Evolutionary conservation across 2,888 invertebrate genomes (phyloP).

Genomic region (Hedychridium roseum): DNA sequence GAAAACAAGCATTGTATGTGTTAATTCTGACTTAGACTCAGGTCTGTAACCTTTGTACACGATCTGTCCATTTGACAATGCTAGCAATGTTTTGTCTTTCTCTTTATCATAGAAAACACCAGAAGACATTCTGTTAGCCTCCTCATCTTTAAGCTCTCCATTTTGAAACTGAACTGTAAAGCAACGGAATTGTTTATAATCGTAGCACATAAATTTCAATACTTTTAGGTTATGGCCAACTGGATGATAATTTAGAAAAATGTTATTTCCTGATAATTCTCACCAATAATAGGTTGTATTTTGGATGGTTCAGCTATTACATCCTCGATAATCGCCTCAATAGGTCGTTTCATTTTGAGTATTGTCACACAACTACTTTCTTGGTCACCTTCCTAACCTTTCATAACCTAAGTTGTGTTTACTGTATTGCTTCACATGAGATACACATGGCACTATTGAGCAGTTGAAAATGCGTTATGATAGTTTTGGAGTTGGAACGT

Average conservation of each 20-base stretch:
- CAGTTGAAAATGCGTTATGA: too few relatives aligned
- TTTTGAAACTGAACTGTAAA: conserved; percentile 55
- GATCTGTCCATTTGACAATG: conserved; percentile 51
- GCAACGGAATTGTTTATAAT: background rate
- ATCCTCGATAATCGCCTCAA: conserved; percentile 49
- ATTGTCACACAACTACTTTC: too few relatives aligned
- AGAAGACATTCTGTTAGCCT: conserved; percentile 48
- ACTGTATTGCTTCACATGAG: too few relatives aligned
- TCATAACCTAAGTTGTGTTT: too few relatives aligned
- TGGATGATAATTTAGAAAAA: too few relatives aligned
- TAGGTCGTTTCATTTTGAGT: conserved; percentile 42
- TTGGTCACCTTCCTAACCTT: too few relatives aligned
- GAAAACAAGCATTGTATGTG: conserved; percentile 54
- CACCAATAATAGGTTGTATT: conserved; percentile 57
- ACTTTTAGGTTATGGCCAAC: too few relatives aligned
- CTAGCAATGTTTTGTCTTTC: conserved; percentile 43
- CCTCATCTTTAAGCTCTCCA: conserved; percentile 53
- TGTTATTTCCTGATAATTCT: too few relatives aligned
- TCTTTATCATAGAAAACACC: conserved; percentile 48
- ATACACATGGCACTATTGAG: too few relatives aligned
- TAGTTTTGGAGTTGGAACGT: too few relatives aligned
- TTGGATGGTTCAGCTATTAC: conserved; percentile 47
- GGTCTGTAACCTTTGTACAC: conserved; percentile 57
- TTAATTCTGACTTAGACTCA: conserved; percentile 41
- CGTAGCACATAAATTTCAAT: background rate